A percentile compares a stretch with the other conserved stretches of the same genome.
Conservation (phyloP, 2,888 invertebrate genomes). For the Rhagonycha fulva region DNA sequence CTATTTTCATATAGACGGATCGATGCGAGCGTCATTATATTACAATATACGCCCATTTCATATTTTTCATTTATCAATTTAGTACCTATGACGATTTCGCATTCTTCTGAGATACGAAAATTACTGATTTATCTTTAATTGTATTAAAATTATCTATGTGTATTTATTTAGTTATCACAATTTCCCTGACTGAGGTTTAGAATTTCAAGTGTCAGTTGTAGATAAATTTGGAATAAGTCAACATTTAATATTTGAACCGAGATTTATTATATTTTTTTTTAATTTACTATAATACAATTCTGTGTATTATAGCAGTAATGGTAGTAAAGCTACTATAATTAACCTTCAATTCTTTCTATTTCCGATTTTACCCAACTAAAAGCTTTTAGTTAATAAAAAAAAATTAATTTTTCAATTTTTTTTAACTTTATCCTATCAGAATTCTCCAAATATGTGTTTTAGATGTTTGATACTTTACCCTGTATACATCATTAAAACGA, state of each 20-base stretch:
- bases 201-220: not conserved
- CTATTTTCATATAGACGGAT: slow-evolving; percentile 10
- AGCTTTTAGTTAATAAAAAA: no score
- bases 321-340: no score
- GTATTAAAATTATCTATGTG: not conserved
- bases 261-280: not conserved
- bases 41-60: not conserved
- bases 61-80: not conserved
- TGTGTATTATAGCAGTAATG: no score
- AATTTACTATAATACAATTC: no score
- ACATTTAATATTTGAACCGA: not conserved
- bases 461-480: no score
- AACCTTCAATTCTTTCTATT: no score
- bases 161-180: not conserved
- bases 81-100: not conserved
- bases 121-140: not conserved
- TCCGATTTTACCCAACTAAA: no score
- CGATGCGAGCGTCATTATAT: slow-evolving; percentile 6
- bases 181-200: not conserved
- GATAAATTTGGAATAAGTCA: not conserved
- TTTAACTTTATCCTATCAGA: no score
- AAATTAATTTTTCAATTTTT: no score
- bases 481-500: no score
- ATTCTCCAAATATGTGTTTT: no score
- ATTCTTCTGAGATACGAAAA: not conserved